These are phyloP conservation scores for Melolontha melolontha DNA, from an alignment of 2,888 invertebrate genomes.

Conservation along the genomic window DNA sequence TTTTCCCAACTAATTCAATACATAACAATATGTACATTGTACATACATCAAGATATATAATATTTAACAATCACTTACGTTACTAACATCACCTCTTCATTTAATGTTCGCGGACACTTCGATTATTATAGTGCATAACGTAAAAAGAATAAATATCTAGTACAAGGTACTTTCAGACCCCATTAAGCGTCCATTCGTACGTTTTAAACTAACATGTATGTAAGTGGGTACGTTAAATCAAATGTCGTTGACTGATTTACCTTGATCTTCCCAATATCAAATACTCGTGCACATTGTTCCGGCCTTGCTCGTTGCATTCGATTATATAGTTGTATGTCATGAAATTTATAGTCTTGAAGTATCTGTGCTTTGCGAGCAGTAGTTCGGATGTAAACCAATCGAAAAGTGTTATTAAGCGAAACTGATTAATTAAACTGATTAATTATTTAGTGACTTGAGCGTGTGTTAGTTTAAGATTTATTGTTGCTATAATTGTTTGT, in stretches of 20 bases:
- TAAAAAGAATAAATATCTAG: slow-evolving; percentile 35
- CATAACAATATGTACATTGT: too few relatives aligned
- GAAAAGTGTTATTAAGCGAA: neutral
- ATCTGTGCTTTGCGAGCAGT: neutral
- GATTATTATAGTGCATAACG: neutral
- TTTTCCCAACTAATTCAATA: too few relatives aligned
- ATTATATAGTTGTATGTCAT: slow-evolving; percentile 26
- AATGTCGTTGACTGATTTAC: slow-evolving; percentile 41
- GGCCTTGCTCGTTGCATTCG: slow-evolving; percentile 35
- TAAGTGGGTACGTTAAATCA: slow-evolving; percentile 4
- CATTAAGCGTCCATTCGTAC: neutral
- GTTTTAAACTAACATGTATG: neutral
- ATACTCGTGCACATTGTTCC: slow-evolving; percentile 31
- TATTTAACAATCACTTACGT: too few relatives aligned
- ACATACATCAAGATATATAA: too few relatives aligned
- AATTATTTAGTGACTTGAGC: too few relatives aligned
- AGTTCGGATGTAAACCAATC: neutral
- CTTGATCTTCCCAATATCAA: slow-evolving; percentile 40
- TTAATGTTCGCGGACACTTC: slow-evolving; percentile 26
- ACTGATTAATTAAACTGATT: too few relatives aligned
- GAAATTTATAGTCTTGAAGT: neutral
- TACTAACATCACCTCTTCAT: slow-evolving; percentile 12
- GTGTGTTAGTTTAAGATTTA: too few relatives aligned
- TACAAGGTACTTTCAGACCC: slow-evolving; percentile 28
- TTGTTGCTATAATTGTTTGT: too few relatives aligned